Base-by-base conservation (phyloP, 2,888 invertebrate genomes). In the Latrodectus hesperus region DNA sequence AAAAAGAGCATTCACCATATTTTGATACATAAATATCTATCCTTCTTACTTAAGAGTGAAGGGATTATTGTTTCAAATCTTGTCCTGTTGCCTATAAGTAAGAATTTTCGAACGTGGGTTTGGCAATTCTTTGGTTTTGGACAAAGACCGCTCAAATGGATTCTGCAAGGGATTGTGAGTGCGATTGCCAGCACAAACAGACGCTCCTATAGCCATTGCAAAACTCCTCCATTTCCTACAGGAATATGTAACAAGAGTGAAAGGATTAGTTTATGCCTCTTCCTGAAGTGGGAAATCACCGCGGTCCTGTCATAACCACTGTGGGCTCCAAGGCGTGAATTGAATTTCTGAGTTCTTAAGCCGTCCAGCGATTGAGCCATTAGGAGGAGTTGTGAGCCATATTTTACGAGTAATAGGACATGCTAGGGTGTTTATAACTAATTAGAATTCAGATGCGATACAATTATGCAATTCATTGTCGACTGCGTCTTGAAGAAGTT, bases 31-130 rank as follows among this genome's bases (percentile, higher is more conserved):
- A 38, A 38, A 75, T 75, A 64, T 64, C 26, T 75, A 55, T 60
- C n/a, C 55, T 60, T 75, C 49, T 64, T 73, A 10, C 49, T 64
- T 73, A 10, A 52, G n/a, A n/a, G 17, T n/a, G 68, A 53, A 17
- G n/a, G 38, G 73, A 73, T 73, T 73, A 73, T 73, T 73, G 73
- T 73, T 53, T 73, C 53, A 73, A 53, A 73, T 17, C 53, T 53
- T 73, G n/a, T 73, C 73, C 17, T 53, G 53, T 53, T 17, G 38
- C 38, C 38, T 38, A 38, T 38, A 38, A 38, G 38, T 38, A 38
- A 38, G 38, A 38, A 38, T 38, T 38, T 38, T 38, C 38, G 38
- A 38, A 38, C 38, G 38, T 38, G 38, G 38, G 38, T 38, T 38
- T 38, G 38, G 38, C 38, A 38, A 6, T 3, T 38, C 38, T 38